Evolutionary conservation across 2,113 vertebrate species (phyloP), one percentile per base, ranked within the genome.

Genomic region (Lichenostomus cassidix): DNA sequence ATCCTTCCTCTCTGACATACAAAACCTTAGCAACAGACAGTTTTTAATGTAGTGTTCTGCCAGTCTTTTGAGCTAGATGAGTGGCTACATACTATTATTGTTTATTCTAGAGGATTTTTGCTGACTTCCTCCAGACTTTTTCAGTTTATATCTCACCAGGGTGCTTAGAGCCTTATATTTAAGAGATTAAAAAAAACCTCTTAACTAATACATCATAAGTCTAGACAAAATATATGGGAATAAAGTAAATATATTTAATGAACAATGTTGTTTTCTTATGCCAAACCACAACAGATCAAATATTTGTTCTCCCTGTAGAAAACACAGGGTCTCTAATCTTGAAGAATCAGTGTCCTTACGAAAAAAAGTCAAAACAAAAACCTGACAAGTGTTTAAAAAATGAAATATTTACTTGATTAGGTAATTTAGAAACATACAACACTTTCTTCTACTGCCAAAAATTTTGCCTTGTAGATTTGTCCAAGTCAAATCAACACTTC

Each of bases 391-490:
- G 39, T 88, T 97, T 97, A 93, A 95, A 95, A 95, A 96, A 96
- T 94, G 70, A 95, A 96, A 96, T 97, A 98, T 86, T 89, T 97
- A 87, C 60, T 96, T 97, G 96, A 97, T 96, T 96, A 97, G 96
- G 94, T 97, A 96, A 96, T 96, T 95, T 92, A 97, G 95, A 97
- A 95, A 91, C 83, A 97, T 58, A 95, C 93, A 96, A 94, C 85
- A 95, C 75, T 96, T 96, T 97, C 92, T 95, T 97, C 94, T 95
- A 71, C 74, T 96, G 93, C 92, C 94, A 97, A 94, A 96, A 90
- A 60, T 81, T 92, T 80, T 97, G 92, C 95, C 95, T 96, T 97
- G 96, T 97, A 97, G 94, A 94, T 96, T 79, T 92, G 94, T 97
- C 95, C 97, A 97, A 97, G 92, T 88, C 94, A 97, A 97, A 97